Evolutionary conservation across 2,113 vertebrate species (phyloP).

Genomic region (Psephotus haematonotus): DNA sequence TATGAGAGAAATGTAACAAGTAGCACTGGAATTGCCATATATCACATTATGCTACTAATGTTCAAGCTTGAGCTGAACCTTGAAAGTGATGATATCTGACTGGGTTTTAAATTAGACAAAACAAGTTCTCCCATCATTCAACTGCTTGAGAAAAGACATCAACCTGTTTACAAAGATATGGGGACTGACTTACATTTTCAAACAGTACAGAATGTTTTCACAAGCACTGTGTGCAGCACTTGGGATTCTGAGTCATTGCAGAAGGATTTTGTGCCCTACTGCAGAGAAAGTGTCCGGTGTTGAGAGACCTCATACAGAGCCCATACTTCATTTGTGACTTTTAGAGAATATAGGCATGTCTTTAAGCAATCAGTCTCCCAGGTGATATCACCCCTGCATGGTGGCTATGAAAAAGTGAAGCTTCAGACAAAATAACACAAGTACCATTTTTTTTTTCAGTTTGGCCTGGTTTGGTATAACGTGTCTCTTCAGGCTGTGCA

Average conservation of each 20-base stretch:
- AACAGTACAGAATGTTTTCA: background rate
- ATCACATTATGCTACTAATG: background rate
- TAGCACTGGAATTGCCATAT: background rate
- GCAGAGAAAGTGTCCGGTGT: background rate
- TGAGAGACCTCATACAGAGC: background rate
- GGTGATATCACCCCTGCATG: background rate
- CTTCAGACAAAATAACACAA: fast-evolving
- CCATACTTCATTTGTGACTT: background rate
- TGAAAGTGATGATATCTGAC: background rate
- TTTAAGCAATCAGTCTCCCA: background rate
- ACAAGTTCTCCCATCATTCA: background rate
- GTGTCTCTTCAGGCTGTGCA: background rate
- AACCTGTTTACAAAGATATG: background rate
- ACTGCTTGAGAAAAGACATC: background rate
- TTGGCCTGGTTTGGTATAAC: background rate
- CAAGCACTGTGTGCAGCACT: background rate
- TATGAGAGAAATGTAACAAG: background rate
- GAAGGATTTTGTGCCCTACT: background rate
- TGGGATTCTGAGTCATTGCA: background rate
- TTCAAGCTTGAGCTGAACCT: background rate
- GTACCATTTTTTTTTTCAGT: background rate
- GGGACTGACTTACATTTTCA: background rate
- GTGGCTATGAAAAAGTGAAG: background rate
- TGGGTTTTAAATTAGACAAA: background rate
- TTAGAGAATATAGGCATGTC: background rate